phyloP scores from a whole-genome alignment of 2,797 vertebrate genomes.

The Channa striata region DNA sequence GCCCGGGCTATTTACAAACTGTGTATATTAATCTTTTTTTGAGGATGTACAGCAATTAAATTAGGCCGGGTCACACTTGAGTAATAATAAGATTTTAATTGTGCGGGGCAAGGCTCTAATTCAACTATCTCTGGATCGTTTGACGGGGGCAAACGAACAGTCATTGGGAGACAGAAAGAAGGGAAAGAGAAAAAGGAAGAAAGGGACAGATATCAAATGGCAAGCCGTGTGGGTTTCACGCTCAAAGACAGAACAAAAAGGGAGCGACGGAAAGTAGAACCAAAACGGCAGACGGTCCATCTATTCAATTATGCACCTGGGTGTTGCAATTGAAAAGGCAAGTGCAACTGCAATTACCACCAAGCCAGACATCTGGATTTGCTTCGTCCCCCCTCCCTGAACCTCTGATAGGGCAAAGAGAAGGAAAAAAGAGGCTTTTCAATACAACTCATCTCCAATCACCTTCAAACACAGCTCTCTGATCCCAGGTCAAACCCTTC shows the following conservation, averaged over 20 bases:
- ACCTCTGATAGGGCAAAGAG: not conserved
- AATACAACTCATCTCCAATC: conserved; percentile 43
- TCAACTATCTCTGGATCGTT: conserved; percentile 79
- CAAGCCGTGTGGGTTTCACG: conserved; percentile 30
- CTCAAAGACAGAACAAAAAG: conserved; percentile 26
- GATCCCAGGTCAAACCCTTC: conserved; percentile 38
- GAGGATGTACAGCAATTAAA: conserved; percentile 79
- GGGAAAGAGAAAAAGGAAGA: not conserved
- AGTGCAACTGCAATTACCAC: conserved; percentile 36
- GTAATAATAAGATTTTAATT: conserved; percentile 83
- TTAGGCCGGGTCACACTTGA: conserved; percentile 79
- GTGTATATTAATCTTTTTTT: conserved; percentile 76
- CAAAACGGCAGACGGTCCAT: conserved; percentile 26
- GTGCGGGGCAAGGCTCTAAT: conserved; percentile 75
- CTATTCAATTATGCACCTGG: conserved; percentile 45
- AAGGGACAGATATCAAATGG: not conserved
- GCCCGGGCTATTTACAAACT: conserved; percentile 72
- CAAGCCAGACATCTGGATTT: conserved; percentile 38
- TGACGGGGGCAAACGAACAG: conserved; percentile 66
- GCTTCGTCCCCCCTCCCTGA: conserved; percentile 13
- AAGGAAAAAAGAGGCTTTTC: conserved; percentile 1
- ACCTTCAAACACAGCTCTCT: conserved; percentile 48
- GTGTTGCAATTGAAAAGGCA: conserved; percentile 41
- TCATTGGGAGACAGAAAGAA: conserved; percentile 31
- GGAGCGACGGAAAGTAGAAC: conserved; percentile 19